phyloP scores from a whole-genome alignment of 2,113 vertebrate species.

The Limnothrissa miodon region DNA sequence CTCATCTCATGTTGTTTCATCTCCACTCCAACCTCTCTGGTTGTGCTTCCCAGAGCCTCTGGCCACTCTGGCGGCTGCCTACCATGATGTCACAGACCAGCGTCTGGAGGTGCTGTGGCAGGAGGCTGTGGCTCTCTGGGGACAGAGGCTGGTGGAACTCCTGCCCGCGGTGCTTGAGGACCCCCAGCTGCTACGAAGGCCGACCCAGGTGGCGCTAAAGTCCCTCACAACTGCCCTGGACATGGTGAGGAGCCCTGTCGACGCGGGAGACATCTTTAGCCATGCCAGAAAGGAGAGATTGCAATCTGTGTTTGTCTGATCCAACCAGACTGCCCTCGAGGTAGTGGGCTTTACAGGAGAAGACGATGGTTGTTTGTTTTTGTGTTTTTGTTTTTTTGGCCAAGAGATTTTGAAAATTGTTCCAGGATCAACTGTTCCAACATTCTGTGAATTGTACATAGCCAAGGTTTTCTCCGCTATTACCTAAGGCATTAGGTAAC shows the following conservation, averaged over 20 bases:
- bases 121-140: slow-evolving; percentile 62
- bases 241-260: slow-evolving; percentile 64
- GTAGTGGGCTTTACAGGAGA: background rate
- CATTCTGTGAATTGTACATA: background rate
- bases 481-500: background rate
- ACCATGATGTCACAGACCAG: slow-evolving; percentile 76
- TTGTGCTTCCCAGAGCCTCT: slow-evolving; percentile 69
- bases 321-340: background rate
- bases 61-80: slow-evolving; percentile 78
- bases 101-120: slow-evolving; percentile 72
- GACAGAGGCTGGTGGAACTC: slow-evolving; percentile 59
- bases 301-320: background rate
- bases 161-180: slow-evolving; percentile 67
- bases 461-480: background rate
- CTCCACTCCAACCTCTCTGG: background rate
- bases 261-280: background rate
- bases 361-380: no score
- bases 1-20: background rate
- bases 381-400: no score
- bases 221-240: slow-evolving; percentile 62
- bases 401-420: background rate
- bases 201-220: slow-evolving; percentile 56
- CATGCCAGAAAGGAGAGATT: background rate
- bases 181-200: slow-evolving; percentile 62
- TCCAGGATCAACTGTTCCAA: background rate